phyloP scores from a whole-genome alignment of 92 coral and sea anemone species.

The Zoanthus sociatus region DNA sequence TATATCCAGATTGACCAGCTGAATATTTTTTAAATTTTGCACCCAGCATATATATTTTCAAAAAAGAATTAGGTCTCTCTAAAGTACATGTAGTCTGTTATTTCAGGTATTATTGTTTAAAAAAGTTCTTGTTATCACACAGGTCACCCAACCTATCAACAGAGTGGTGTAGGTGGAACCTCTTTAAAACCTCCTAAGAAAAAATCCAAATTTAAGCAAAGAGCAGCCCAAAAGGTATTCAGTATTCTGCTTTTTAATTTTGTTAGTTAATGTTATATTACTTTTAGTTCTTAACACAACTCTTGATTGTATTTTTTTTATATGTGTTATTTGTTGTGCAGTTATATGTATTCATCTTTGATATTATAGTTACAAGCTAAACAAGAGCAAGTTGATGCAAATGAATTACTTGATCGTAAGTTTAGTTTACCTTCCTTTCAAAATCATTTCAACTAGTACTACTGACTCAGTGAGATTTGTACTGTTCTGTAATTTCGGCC shows the following conservation, averaged over 20 bases:
- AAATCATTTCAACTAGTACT: neutral
- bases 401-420: conserved; percentile 28
- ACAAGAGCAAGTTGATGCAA: conserved; percentile 6
- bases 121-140: neutral
- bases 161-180: conserved; percentile 24
- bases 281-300: too few relatives aligned
- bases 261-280: too few relatives aligned
- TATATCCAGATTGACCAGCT: too few relatives aligned
- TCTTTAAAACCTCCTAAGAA: conserved; percentile 80
- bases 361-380: conserved; percentile 10
- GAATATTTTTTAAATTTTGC: too few relatives aligned
- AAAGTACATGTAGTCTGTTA: neutral
- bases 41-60: too few relatives aligned
- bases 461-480: too few relatives aligned
- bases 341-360: neutral
- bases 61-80: too few relatives aligned
- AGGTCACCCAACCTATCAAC: conserved; percentile 68
- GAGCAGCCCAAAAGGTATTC: conserved; percentile 15
- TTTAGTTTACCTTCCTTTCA: neutral
- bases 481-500: too few relatives aligned
- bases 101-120: neutral
- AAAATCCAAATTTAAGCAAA: conserved; percentile 91
- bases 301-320: neutral
- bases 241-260: neutral
- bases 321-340: neutral